Evolutionary conservation across 2,888 invertebrate species (phyloP).

Genomic region (Drosophila parthenogenetica): DNA sequence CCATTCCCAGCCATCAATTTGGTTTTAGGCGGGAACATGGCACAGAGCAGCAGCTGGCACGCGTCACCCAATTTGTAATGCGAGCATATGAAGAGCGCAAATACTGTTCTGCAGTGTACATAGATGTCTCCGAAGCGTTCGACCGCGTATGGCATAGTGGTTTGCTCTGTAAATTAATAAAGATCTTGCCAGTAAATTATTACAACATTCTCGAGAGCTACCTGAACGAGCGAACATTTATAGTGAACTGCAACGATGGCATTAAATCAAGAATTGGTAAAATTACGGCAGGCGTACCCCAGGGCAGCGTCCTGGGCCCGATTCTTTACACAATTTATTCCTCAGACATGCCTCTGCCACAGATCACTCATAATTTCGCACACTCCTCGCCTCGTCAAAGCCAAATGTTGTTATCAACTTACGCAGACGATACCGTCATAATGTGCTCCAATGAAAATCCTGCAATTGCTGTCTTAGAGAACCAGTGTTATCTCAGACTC

Average conservation of each 20-base stretch:
- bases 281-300: slow-evolving; percentile 18
- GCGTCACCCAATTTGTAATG: slow-evolving; percentile 7
- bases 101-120: slow-evolving; percentile 10
- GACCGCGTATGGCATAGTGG: slow-evolving; percentile 30
- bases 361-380: no score
- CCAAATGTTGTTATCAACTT: not conserved
- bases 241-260: not conserved
- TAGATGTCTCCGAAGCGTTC: slow-evolving; percentile 18
- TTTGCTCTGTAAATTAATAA: not conserved
- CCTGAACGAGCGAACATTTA: slow-evolving; percentile 2
- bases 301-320: slow-evolving; percentile 22
- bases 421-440: not conserved
- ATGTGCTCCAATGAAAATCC: not conserved
- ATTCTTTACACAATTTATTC: slow-evolving; percentile 18
- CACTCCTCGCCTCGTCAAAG: no score
- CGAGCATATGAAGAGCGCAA: slow-evolving; percentile 1
- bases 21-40: not conserved
- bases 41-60: slow-evolving; percentile 10
- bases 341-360: slow-evolving; percentile 22
- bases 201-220: not conserved
- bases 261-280: not conserved
- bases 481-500: not conserved
- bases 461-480: not conserved
- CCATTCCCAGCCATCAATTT: no score
- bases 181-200: not conserved